Base-by-base conservation (phyloP, 1,140 invertebrate genomes). In the Polyergus mexicanus region DNA sequence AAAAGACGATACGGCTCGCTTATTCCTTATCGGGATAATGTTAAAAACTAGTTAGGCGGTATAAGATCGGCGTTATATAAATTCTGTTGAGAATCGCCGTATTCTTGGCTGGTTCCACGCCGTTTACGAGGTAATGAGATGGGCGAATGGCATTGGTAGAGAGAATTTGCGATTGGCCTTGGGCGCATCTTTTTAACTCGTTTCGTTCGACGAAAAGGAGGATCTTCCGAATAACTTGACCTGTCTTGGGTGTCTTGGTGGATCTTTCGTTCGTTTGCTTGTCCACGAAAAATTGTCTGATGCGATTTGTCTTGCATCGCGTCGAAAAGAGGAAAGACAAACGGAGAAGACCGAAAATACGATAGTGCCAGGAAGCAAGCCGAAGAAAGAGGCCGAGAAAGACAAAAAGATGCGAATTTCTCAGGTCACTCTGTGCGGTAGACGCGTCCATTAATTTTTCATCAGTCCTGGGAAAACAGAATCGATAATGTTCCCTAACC, bases 391-490 rank as follows among this genome's bases (percentile, higher is more conserved):
- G 47, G 16, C 16, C 11, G n/a, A 51, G 6, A 51, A 38, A 65
- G n/a, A 47, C 38, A 41, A 35, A 54, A 76, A 41, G 65, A 0
- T 11, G 71, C 32, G 41, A 72, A 35, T 47, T 47, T n/a, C 35
- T 56, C 35, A 16, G 41, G 51, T 69, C 54, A 80, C 54, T 86
- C 56, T 25, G 58, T 62, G 56, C 62, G 11, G 74, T 51, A 51
- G n/a, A 41, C 56, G 54, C 51, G 80, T n/a, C 66, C 78, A 89
- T 91, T 91, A 91, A 91, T 91, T 91, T 91, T 91, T 91, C 90
- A 91, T 78, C 76, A 22, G 60, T 58, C 71, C 56, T 32, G 60
- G 75, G 35, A 84, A 91, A 91, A 91, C 90, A 80, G 90, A 91
- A 91, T 91, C 89, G 90, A 91, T 91, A 91, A 91, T 91, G 89